These are phyloP conservation scores for Alentia gelatinosa DNA, from an alignment of 2,888 invertebrate genomes.

Conservation along the genomic window DNA sequence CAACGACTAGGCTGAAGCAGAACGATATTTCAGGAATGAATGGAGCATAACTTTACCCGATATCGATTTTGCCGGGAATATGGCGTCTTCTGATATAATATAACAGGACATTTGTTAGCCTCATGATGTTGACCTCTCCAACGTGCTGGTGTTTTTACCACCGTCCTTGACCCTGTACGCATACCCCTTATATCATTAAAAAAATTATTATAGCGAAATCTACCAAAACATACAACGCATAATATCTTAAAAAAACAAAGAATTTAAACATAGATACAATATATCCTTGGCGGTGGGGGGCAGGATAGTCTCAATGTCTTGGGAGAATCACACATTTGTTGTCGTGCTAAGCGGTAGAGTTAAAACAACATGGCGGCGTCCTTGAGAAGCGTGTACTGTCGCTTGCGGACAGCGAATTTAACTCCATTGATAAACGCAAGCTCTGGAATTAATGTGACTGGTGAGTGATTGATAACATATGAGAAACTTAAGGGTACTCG, in stretches of 20 bases:
- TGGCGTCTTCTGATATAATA: slow-evolving; percentile 20
- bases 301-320: no score
- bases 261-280: no score
- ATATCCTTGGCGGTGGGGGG: no score
- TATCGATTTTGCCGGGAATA: slow-evolving; percentile 45
- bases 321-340: no score
- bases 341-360: not conserved
- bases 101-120: slow-evolving; percentile 18
- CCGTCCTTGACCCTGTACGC: not conserved
- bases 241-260: no score
- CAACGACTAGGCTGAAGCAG: no score
- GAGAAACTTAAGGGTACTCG: not conserved
- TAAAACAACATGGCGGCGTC: slow-evolving; percentile 21
- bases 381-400: slow-evolving; percentile 4
- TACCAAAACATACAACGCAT: no score
- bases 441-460: not conserved
- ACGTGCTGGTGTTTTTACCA: no score
- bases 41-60: no score
- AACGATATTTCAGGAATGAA: no score
- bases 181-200: not conserved
- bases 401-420: not conserved
- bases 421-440: not conserved
- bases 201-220: not conserved
- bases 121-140: not conserved
- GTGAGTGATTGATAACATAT: not conserved